These are phyloP conservation scores for Spilarctia lutea DNA, from an alignment of 2,888 invertebrate species.

Conservation along the genomic window DNA sequence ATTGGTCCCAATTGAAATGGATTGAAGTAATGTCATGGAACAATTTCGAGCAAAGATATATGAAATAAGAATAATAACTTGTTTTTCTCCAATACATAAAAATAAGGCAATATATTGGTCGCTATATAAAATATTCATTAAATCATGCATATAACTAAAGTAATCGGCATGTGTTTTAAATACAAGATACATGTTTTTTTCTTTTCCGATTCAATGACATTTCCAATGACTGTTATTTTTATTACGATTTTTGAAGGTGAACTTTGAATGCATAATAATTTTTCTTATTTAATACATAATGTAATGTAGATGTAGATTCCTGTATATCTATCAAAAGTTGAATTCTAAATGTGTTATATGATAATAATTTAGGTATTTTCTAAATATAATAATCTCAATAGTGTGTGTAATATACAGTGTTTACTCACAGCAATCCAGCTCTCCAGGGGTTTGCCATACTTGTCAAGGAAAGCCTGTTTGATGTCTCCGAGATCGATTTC, in stretches of 20 bases:
- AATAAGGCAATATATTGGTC: background rate
- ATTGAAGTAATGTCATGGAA: constrained; percentile 5
- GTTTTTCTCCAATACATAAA: background rate
- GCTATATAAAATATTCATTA: background rate
- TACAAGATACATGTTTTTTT: background rate
- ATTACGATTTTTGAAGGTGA: background rate
- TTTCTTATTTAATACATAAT: background rate
- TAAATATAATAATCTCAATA: constrained; percentile 22
- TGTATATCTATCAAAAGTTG: background rate
- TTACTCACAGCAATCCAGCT: constrained; percentile 94
- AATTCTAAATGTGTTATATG: background rate
- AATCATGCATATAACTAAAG: background rate
- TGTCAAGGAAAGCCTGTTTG: constrained; percentile 95
- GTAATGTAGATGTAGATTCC: background rate
- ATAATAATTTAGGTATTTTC: constrained; percentile 31
- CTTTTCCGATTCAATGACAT: background rate
- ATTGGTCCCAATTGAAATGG: constrained; percentile 43
- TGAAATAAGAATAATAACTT: constrained; percentile 4
- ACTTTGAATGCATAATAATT: background rate
- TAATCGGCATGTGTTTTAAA: background rate
- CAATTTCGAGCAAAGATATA: background rate
- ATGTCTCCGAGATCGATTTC: constrained; percentile 97
- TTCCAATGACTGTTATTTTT: background rate
- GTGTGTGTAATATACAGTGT: constrained; percentile 18
- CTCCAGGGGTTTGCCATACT: constrained; percentile 93